Base-by-base conservation (phyloP, 2,113 vertebrate species). In the Lucifuga dentata region DNA sequence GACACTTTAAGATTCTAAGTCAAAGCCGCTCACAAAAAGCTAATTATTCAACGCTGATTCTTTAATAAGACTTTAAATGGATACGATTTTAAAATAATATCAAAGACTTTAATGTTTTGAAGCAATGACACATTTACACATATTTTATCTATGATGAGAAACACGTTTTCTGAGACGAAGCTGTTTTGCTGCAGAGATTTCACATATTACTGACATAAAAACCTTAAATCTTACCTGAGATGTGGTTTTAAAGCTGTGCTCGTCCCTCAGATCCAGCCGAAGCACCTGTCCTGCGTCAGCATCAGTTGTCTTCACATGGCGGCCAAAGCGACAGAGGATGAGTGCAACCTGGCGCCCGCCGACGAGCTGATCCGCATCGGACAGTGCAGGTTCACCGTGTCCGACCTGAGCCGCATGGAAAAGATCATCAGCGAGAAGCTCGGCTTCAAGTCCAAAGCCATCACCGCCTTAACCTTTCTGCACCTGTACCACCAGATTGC, bases 391-490 rank as follows among this genome's bases (percentile, higher is more conserved):
- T 99, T 96, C 88, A 98, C 95, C 8, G 95, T 93, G 59, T 98
- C 98, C 0, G 98, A 99, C 89, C 93, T 99, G 62, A 84, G 90
- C 71, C 93, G 97, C 58, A 99, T 99, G 98, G 96, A 98, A 90
- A 97, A 96, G 86, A 98, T 99, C 5, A 93, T 99, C 78, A 92
- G 95, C 0, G 95, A 98, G 73, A 99, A 99, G 88, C 92, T 99
- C 84, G 85, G 95, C 93, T 96, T 96, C 92, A 94, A 97, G 86
- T 94, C 96, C 85, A 93, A 95, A 93, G 95, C 96, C 88, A 88
- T 98, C 93, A 99, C 98, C 75, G 96, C 98, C 94, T 96, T 98
- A 93, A 97, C 96, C 66, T 99, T 99, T 85, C 94, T 99, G 93
- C 96, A 97, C 93, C 90, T 98, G 82, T 99, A 97, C 91, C 95